phyloP scores from a whole-genome alignment of 2,113 vertebrate species.

The Origma solitaria region DNA sequence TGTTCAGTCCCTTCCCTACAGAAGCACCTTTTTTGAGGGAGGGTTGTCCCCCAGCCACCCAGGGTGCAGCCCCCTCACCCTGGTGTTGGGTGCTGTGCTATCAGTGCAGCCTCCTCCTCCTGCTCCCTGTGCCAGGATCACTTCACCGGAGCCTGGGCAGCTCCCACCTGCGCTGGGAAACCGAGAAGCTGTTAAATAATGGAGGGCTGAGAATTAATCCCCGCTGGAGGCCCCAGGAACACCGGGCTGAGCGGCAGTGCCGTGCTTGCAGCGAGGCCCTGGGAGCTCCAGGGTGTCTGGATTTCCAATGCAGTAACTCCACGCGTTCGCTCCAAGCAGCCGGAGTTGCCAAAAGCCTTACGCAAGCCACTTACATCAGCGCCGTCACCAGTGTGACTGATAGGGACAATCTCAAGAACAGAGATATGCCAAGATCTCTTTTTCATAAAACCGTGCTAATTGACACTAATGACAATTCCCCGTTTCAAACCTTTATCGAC shows the following conservation, averaged over 20 bases:
- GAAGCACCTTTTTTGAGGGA: neutral
- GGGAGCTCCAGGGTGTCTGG: neutral
- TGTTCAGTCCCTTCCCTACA: neutral
- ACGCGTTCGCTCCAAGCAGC: accelerated
- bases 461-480: conserved; percentile 27
- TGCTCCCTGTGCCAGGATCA: accelerated
- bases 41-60: neutral
- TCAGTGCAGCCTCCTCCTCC: neutral
- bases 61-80: accelerated
- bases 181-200: neutral
- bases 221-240: accelerated
- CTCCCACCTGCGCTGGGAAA: accelerated
- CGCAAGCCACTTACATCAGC: neutral
- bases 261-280: neutral
- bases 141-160: neutral
- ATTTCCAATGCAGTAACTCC: neutral
- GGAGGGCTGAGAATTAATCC: neutral
- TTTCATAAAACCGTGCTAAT: neutral
- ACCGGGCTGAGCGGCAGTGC: accelerated
- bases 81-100: neutral
- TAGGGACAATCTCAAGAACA: neutral
- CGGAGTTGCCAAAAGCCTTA: neutral
- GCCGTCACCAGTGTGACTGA: neutral
- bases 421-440: neutral
- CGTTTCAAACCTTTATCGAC: neutral